A percentile compares a stretch with the other conserved stretches of the same genome.
Evolutionary conservation across 2,888 invertebrate genomes (phyloP).

Genomic region (Eucriotettix oculatus): DNA sequence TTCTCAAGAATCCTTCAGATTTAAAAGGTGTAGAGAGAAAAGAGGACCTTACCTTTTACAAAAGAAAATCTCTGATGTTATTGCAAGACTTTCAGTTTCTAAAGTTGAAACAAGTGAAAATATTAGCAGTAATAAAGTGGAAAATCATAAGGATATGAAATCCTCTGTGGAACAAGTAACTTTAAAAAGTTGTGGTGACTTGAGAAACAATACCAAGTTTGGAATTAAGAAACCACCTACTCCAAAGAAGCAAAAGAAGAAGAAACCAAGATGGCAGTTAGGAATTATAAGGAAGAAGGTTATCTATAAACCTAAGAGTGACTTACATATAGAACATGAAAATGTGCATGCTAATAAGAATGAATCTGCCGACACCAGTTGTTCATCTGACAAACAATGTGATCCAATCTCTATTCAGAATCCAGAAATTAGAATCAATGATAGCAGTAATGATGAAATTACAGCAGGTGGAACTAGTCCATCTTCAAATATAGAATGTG

Average conservation of each 20-base stretch:
- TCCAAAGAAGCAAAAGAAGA: conserved; percentile 19
- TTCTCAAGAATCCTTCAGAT: neutral
- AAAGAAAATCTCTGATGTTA: conserved; percentile 5
- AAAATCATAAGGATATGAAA: neutral
- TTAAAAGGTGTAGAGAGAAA: neutral
- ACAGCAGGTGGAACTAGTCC: too few species aligned
- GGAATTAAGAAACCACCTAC: neutral
- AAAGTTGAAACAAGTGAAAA: neutral
- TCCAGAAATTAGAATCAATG: too few species aligned
- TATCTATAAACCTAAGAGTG: neutral
- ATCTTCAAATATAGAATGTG: too few species aligned
- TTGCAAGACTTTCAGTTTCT: neutral
- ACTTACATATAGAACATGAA: neutral
- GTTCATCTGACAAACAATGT: too few species aligned
- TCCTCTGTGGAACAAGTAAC: neutral
- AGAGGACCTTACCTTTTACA: neutral
- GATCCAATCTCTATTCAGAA: too few species aligned
- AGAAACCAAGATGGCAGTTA: conserved; percentile 20
- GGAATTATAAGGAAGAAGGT: conserved; percentile 15
- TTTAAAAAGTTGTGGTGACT: neutral
- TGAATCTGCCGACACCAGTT: too few species aligned
- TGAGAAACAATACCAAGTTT: neutral
- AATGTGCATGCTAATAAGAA: too few species aligned
- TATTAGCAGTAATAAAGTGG: neutral
- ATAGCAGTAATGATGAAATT: too few species aligned